Conservation (phyloP, 2,113 vertebrate genomes). For the Pterocles orientalis region DNA sequence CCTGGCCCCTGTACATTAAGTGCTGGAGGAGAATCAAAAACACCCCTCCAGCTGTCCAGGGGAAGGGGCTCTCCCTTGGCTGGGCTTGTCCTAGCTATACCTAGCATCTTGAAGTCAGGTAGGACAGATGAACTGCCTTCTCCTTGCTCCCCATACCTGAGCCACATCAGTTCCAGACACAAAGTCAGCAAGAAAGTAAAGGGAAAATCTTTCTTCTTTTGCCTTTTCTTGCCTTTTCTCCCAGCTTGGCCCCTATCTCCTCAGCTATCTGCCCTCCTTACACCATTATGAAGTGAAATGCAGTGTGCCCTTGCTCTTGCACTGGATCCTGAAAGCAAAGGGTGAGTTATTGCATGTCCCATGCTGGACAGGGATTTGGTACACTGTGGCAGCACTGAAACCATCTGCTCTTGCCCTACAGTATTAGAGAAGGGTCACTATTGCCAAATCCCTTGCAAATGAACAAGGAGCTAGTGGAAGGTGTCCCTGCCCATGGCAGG, state of each 20-base stretch:
- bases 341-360: neutral
- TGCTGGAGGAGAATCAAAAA: neutral
- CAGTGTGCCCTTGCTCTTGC: neutral
- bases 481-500: too few species aligned
- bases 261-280: neutral
- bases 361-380: neutral
- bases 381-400: neutral
- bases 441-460: neutral
- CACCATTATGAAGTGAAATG: neutral
- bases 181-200: accelerated
- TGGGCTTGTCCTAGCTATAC: neutral
- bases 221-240: neutral
- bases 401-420: neutral
- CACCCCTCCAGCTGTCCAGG: neutral
- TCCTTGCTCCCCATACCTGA: neutral
- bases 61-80: neutral
- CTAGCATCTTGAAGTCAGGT: neutral
- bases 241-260: neutral
- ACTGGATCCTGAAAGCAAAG: neutral
- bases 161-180: neutral
- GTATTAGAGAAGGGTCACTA: neutral
- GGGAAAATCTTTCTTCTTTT: neutral
- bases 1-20: too few species aligned
- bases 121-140: neutral
- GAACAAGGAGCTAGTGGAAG: neutral